These are phyloP conservation scores for Caenorhabditis angaria DNA, from an alignment of 2,888 invertebrate genomes.

Conservation along the genomic window DNA sequence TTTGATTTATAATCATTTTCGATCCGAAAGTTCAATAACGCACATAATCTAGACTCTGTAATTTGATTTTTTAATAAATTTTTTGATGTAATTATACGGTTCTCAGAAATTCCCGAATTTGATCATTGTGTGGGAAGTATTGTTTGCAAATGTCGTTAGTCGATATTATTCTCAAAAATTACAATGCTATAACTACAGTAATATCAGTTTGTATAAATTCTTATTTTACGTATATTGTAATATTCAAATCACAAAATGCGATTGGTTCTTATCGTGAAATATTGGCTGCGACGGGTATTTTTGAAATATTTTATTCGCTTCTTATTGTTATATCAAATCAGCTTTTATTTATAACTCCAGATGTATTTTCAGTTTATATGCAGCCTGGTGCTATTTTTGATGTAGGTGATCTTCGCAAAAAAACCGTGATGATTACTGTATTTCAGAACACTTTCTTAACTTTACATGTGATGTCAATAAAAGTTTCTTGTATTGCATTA, in stretches of 20 bases:
- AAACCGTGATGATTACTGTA: no score
- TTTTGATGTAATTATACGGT: no score
- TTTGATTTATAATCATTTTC: no score
- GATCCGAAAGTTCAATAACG: no score
- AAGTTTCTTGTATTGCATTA: conserved; percentile 5
- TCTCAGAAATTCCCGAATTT: no score
- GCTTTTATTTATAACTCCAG: neutral
- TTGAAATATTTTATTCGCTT: conserved; percentile 4
- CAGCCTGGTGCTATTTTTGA: conserved; percentile 3
- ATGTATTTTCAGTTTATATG: conserved; percentile 6
- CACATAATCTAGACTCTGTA: neutral
- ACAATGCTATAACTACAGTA: conserved; percentile 1
- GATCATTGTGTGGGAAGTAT: neutral
- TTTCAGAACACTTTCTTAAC: neutral
- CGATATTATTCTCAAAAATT: neutral
- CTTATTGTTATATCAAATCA: conserved; percentile 7
- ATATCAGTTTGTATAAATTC: neutral
- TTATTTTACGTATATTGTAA: neutral
- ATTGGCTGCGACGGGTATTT: neutral
- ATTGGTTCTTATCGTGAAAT: conserved; percentile 3
- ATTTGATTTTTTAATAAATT: no score
- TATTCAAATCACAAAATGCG: conserved; percentile 1
- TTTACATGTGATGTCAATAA: conserved; percentile 5
- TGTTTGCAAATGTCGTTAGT: neutral
- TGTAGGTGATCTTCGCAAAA: neutral